Conservation (phyloP, 1,140 invertebrate species). For the Tenebrio molitor region DNA sequence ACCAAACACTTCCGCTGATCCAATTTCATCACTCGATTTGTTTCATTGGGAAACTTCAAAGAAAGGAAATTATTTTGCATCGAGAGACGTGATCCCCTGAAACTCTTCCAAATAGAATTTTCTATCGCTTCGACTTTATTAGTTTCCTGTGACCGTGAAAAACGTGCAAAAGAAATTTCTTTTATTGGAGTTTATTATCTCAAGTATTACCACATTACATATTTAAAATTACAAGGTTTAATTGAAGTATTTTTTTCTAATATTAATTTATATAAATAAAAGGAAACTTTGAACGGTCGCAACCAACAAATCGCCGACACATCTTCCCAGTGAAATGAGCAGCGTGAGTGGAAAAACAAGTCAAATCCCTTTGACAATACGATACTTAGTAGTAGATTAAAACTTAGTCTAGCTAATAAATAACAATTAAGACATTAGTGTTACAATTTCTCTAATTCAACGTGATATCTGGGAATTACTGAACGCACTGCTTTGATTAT, state of each 20-base stretch:
- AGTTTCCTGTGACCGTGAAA: background rate
- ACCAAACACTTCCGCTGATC: conserved; percentile 20
- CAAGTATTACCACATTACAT: conserved; percentile 46
- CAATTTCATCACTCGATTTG: conserved; percentile 31
- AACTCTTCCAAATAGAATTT: background rate
- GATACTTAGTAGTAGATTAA: background rate
- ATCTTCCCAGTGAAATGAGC: conserved; percentile 13
- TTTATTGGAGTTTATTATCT: conserved; percentile 44
- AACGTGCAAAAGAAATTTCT: conserved; percentile 13
- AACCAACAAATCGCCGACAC: conserved; percentile 17
- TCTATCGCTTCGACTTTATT: background rate
- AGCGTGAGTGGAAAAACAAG: background rate
- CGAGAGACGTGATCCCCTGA: background rate
- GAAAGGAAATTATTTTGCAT: conserved; percentile 30
- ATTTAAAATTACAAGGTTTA: conserved; percentile 46
- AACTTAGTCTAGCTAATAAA: conserved; percentile 22
- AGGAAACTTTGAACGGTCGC: conserved; percentile 12
- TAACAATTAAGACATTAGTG: conserved; percentile 34
- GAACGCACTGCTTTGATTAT: conserved; percentile 26
- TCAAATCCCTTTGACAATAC: conserved; percentile 29
- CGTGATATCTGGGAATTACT: conserved; percentile 24
- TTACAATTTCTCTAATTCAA: conserved; percentile 22
- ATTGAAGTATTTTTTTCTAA: conserved; percentile 38
- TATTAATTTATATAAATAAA: conserved; percentile 38
- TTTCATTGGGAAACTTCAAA: conserved; percentile 36